Evolutionary conservation across 1,140 invertebrate genomes (phyloP), one percentile per base, ranked within the genome.

Genomic region (Nomia melanderi): DNA sequence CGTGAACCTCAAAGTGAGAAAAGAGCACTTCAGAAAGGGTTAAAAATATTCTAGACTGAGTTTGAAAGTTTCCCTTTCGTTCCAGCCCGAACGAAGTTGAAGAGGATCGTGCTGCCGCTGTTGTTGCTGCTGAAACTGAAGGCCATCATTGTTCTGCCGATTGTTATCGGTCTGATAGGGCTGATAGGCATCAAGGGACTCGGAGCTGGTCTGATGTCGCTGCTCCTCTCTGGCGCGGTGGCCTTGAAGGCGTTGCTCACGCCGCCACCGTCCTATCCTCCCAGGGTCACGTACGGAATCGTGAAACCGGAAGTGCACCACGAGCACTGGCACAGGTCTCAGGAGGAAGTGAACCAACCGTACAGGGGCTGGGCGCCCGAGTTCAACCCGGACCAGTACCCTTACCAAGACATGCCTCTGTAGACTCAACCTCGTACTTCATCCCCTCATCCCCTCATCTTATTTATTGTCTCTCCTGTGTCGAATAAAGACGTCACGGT

Each of bases 131-230:
- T 96, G 77, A 94, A 95, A 85, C 81, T 96, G 79, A 95, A 95
- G 88, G 93, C 93, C 29, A 89, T 93, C 29, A 93, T 95, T 12
- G 88, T 95, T 39, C 81, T 95, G 47, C 95, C 95, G n/a, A 92
- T 95, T 20, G 77, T 95, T 31, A 92, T 95, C 41, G 94, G 94
- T 9, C 77, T 93, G 41, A 93, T 95, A 62, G 93, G 93, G 23
- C 87, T 95, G 41, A 92, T 95, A 54, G 93, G 94, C 1, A 93
- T 95, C 79, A 95, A 95, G 82, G 94, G 94, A 56, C 90, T 95
- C 7, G 94, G 94, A 54, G 93, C 93, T 29, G 94, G 94, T 50
- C 85, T 95, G n/a, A 89, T 94, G 78, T 94, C 95, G 2, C 90
- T 95, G 63, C 87, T 94, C 14, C 88, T 95, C 59, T 94, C 95